Evolutionary conservation across 2,113 vertebrate species (phyloP).

Genomic region (Marmota flaviventris): DNA sequence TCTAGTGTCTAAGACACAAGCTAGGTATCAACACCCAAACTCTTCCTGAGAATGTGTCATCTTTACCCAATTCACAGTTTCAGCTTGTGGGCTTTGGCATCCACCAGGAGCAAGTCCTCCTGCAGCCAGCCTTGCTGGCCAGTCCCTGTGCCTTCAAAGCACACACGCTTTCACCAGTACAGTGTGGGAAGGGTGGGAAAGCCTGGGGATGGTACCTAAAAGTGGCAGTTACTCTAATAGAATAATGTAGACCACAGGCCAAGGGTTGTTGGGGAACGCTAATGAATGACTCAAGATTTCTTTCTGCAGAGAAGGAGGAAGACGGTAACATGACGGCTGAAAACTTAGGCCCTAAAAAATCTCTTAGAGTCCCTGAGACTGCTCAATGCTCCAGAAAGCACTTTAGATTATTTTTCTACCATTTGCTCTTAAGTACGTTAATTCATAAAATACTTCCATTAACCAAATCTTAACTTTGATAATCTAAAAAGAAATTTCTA

Average conservation of each 20-base stretch:
- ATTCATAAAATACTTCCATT: conserved; percentile 19
- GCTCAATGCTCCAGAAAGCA: not conserved
- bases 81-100: no score
- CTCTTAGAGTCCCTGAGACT: not conserved
- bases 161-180: not conserved
- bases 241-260: accelerated
- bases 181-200: not conserved
- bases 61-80: not conserved
- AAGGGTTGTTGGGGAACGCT: no score
- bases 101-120: not conserved
- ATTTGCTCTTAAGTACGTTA: not conserved
- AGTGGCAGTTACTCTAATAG: not conserved
- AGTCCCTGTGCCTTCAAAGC: no score
- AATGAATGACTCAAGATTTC: not conserved
- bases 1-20: not conserved
- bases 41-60: not conserved
- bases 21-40: not conserved
- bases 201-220: not conserved
- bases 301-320: not conserved
- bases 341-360: not conserved
- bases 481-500: not conserved
- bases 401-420: not conserved
- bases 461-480: not conserved
- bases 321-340: not conserved
- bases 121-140: not conserved